These are phyloP conservation scores for Actinia equina DNA, from an alignment of 64 coral and sea anemone genomes.

Conservation along the genomic window DNA sequence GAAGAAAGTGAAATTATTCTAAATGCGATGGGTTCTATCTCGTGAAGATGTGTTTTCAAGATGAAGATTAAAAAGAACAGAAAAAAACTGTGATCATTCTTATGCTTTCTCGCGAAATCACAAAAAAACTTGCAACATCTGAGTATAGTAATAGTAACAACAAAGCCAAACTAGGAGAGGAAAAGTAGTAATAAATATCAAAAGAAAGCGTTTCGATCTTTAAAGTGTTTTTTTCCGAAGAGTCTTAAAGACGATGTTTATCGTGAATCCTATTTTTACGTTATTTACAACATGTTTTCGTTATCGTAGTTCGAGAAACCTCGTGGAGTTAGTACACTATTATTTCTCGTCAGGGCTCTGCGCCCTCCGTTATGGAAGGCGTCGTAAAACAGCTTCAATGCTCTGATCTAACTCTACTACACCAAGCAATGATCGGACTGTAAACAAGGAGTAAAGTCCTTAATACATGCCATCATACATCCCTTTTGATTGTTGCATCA, in stretches of 20 bases:
- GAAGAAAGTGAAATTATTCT: neutral
- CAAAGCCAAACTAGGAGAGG: neutral
- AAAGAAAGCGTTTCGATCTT: neutral
- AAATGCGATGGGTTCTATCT: too few species aligned
- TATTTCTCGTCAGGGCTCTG: neutral
- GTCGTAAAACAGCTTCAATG: neutral
- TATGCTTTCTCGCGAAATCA: neutral
- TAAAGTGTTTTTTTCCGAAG: neutral
- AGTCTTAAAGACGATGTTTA: neutral
- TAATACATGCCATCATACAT: constrained; percentile 45
- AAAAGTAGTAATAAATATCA: neutral
- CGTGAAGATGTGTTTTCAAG: too few species aligned
- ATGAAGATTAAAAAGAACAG: too few species aligned
- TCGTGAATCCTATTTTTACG: neutral
- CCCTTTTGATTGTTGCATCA: constrained; percentile 35
- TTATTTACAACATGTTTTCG: neutral
- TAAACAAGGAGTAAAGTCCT: neutral
- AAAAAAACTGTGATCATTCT: too few species aligned
- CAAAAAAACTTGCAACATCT: neutral
- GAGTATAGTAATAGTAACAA: neutral
- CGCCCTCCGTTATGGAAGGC: neutral
- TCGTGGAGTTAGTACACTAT: neutral
- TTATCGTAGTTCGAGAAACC: neutral
- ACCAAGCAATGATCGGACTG: neutral
- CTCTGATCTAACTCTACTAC: neutral